A percentile compares a stretch with the other conserved stretches of the same genome.
phyloP scores from a whole-genome alignment of 2,113 vertebrate genomes.

The Oxyruncus cristatus region DNA sequence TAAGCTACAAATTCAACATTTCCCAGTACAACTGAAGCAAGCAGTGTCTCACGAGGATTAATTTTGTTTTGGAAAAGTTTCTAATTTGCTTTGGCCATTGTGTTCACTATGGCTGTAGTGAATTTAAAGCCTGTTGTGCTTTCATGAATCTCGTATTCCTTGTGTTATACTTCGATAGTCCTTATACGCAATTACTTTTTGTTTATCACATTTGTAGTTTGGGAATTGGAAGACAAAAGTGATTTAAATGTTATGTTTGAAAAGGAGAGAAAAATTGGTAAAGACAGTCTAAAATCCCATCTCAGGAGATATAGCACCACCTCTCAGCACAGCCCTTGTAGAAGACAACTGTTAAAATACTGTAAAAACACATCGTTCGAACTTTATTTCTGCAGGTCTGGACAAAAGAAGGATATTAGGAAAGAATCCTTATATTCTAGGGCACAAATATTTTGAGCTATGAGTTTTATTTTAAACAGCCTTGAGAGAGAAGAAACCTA shows the following conservation, averaged over 20 bases:
- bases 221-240: not conserved
- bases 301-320: not conserved
- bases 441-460: not conserved
- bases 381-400: not conserved
- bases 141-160: not conserved
- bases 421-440: not conserved
- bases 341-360: not conserved
- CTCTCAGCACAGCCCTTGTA: not conserved
- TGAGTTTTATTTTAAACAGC: not conserved
- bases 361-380: not conserved
- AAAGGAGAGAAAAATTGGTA: not conserved
- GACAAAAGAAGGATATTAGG: not conserved
- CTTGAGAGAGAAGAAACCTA: not conserved
- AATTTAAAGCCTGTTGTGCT: not conserved
- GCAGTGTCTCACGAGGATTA: not conserved
- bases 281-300: not conserved
- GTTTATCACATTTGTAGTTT: not conserved
- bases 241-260: not conserved
- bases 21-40: conserved; percentile 2
- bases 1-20: conserved; percentile 33
- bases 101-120: not conserved
- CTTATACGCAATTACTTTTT: not conserved
- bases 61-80: conserved; percentile 13
- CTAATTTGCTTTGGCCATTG: conserved; percentile 19
- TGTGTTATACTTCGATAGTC: not conserved